Evolutionary conservation across 2,888 invertebrate species (phyloP).

Genomic region (Cecidostiba fungosa): DNA sequence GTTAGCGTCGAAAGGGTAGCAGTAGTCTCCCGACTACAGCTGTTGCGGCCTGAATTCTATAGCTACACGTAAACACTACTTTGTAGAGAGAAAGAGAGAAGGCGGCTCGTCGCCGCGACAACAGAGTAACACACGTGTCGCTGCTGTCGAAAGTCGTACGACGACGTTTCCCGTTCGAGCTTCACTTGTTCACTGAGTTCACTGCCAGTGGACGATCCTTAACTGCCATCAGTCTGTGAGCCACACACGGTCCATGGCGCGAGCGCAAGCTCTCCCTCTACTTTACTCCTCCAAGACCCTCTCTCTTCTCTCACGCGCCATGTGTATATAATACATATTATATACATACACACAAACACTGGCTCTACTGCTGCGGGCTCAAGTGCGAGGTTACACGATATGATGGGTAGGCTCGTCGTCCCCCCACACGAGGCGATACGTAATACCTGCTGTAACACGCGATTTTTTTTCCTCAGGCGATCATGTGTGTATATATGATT

Average conservation of each 20-base stretch:
- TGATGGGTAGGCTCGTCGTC: background rate
- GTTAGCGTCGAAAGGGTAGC: background rate
- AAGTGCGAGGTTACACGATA: conserved; percentile 1
- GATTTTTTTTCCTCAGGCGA: no score
- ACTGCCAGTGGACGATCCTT: background rate
- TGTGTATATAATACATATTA: background rate
- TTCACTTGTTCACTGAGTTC: conserved; percentile 29
- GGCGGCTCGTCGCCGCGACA: conserved; percentile 31
- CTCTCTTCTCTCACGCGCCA: background rate
- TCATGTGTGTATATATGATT: no score
- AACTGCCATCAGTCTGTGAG: background rate
- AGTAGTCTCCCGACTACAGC: no score
- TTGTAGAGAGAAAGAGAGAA: background rate
- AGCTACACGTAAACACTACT: background rate
- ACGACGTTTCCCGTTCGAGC: background rate
- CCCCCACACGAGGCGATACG: background rate
- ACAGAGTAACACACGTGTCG: conserved; percentile 26
- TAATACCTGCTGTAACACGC: background rate
- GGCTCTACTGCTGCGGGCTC: background rate
- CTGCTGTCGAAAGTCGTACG: background rate
- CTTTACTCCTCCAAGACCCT: background rate
- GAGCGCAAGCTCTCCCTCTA: conserved; percentile 9
- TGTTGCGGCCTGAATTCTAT: no score
- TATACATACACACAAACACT: background rate
- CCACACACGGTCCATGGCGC: background rate